These are phyloP conservation scores for Rallus crepitans DNA, from an alignment of 2,797 vertebrate genomes.

Conservation along the genomic window DNA sequence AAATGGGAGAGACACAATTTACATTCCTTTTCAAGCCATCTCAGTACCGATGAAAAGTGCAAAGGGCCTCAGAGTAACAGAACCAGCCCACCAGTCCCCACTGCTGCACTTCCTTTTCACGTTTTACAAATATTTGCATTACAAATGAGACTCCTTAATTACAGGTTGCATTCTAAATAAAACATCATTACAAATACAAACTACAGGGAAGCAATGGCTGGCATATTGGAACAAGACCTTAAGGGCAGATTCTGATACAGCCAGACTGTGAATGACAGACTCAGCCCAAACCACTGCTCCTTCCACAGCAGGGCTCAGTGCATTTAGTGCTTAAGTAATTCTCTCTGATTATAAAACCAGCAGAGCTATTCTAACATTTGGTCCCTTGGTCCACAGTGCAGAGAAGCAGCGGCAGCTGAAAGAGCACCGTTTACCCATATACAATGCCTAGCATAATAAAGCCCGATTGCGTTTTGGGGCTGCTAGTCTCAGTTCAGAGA, in stretches of 20 bases:
- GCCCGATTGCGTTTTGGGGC: background rate
- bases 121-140: slow-evolving; percentile 37
- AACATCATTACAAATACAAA: slow-evolving; percentile 49
- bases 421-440: background rate
- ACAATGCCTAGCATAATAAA: background rate
- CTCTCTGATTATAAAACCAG: background rate
- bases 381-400: background rate
- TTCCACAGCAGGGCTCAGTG: background rate
- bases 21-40: background rate
- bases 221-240: slow-evolving; percentile 10
- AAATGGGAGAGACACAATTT: slow-evolving; percentile 17
- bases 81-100: background rate
- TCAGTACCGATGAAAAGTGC: background rate
- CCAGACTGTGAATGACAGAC: slow-evolving; percentile 18
- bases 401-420: background rate
- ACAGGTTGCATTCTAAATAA: slow-evolving; percentile 54
- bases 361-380: background rate
- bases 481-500: background rate
- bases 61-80: slow-evolving; percentile 33
- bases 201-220: slow-evolving; percentile 2
- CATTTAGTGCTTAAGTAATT: background rate
- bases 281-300: background rate
- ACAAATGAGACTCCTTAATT: slow-evolving; percentile 52
- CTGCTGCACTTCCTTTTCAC: background rate
- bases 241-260: background rate